phyloP scores from a whole-genome alignment of 2,888 invertebrate genomes.

The Brenthis hecate region DNA sequence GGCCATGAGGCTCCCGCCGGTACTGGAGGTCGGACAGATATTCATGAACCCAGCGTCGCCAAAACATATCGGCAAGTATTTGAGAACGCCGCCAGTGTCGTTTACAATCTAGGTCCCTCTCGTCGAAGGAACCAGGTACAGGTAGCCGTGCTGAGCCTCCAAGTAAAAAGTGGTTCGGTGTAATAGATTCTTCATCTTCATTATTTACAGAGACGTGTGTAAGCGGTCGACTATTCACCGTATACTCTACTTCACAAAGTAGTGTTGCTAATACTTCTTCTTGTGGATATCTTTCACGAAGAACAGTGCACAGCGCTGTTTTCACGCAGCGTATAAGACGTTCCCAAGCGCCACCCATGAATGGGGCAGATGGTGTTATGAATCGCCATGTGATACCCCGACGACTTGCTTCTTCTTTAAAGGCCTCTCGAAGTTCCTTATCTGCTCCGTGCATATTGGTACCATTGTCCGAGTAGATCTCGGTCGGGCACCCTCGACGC shows the following conservation, averaged over 20 bases:
- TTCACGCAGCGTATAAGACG: constrained; percentile 24
- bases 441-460: constrained; percentile 40
- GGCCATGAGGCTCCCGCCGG: constrained; percentile 35
- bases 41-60: constrained; percentile 36
- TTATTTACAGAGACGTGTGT: constrained; percentile 44
- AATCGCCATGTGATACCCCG: constrained; percentile 29
- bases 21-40: constrained; percentile 33
- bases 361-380: constrained; percentile 30
- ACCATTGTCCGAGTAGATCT: constrained; percentile 40
- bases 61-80: constrained; percentile 34
- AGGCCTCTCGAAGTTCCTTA: constrained; percentile 29
- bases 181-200: constrained; percentile 17
- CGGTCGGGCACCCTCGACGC: constrained; percentile 36
- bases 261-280: constrained; percentile 35
- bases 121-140: constrained; percentile 13
- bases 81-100: constrained; percentile 30
- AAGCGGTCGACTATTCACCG: constrained; percentile 39
- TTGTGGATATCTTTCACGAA: constrained; percentile 19
- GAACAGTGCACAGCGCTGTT: constrained; percentile 25
- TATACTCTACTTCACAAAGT: constrained; percentile 34
- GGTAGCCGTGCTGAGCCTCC: constrained; percentile 18
- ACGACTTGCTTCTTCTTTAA: constrained; percentile 8
- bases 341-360: not conserved
- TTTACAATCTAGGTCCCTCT: constrained; percentile 13
- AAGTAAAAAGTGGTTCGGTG: constrained; percentile 42